Evolutionary conservation across 2,888 invertebrate species (phyloP).

Genomic region (Antitype chi): DNA sequence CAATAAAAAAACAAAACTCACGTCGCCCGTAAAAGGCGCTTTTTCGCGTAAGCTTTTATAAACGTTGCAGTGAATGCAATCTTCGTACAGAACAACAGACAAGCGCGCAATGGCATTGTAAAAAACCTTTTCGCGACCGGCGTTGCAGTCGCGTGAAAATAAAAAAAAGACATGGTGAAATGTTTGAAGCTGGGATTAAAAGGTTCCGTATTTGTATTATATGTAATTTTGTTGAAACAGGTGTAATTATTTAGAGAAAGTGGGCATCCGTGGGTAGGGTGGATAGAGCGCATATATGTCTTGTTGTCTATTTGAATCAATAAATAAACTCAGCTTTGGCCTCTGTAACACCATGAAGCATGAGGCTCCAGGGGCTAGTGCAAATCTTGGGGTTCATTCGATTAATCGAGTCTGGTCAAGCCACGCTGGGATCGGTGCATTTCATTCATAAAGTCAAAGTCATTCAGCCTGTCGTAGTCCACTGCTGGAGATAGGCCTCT

Average conservation of each 20-base stretch:
- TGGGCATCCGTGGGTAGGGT: background rate
- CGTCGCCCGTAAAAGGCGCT: conserved; percentile 69
- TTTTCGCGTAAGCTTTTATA: conserved; percentile 75
- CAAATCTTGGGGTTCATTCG: too few species aligned
- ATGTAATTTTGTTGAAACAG: background rate
- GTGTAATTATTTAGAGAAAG: background rate
- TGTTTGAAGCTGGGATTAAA: conserved; percentile 39
- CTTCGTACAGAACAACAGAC: conserved; percentile 73
- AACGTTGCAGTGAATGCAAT: conserved; percentile 77
- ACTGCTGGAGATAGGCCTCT: background rate
- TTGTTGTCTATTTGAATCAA: background rate
- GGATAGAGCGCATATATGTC: background rate
- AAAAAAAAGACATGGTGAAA: conserved; percentile 48
- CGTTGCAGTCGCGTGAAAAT: conserved; percentile 65
- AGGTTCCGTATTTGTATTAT: conserved; percentile 53
- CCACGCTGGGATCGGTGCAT: too few species aligned
- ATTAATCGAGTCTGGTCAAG: too few species aligned
- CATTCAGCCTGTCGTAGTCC: background rate
- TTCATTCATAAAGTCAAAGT: too few species aligned
- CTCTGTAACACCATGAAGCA: too few species aligned
- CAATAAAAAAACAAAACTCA: conserved; percentile 59
- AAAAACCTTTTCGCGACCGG: conserved; percentile 68
- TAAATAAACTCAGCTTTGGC: background rate
- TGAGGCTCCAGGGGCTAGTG: too few species aligned
- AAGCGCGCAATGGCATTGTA: conserved; percentile 71